Evolutionary conservation across 2,797 vertebrate species (phyloP).

Genomic region (Sebastes nivosus): DNA sequence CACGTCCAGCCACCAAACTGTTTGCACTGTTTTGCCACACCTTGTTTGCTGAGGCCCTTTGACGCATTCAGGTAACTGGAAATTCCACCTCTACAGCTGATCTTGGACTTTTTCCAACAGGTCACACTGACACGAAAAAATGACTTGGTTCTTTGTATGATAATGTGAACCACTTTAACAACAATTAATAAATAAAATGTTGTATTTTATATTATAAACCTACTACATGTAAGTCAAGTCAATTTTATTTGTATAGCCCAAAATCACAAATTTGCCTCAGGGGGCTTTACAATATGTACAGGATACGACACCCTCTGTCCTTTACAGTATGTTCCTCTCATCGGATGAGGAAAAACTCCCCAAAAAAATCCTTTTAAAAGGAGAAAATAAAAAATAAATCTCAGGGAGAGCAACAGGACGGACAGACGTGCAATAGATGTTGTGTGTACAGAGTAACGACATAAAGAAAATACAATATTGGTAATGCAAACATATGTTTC

Average conservation of each 20-base stretch:
- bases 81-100: neutral
- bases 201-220: neutral
- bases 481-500: no score
- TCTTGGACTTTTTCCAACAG: neutral
- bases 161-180: neutral
- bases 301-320: no score
- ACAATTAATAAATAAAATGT: neutral
- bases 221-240: neutral
- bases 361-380: no score
- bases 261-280: no score
- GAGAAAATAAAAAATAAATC: no score
- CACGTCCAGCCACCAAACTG: neutral
- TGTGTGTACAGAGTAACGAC: no score
- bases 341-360: no score
- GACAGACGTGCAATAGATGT: no score
- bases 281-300: no score
- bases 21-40: neutral
- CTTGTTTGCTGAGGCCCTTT: constrained; percentile 9
- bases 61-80: neutral
- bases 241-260: no score
- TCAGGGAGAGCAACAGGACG: no score
- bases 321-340: no score
- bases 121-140: neutral
- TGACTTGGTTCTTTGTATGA: neutral
- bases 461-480: rapidly evolving